Evolutionary conservation across 2,888 invertebrate species (phyloP), one percentile per base, ranked within the genome.

Genomic region (Bugulina stolonifera): DNA sequence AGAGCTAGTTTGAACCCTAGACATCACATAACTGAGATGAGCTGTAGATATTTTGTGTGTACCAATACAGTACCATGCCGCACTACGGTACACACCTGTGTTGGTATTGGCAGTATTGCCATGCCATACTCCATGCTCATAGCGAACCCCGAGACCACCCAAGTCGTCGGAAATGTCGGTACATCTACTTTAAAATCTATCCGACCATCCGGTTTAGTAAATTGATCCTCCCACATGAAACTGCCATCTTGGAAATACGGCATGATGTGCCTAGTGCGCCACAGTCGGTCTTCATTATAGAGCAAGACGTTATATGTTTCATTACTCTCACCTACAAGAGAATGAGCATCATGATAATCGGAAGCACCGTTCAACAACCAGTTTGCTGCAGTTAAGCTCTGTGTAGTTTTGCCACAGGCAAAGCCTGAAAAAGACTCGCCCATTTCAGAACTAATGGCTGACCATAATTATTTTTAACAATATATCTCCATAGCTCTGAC

Each of bases 71-170:
- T n/a, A n/a, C n/a, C n/a, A n/a, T n/a, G n/a, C n/a, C n/a, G 18
- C 43, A 43, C 43, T 43, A 43, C 43, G n/a, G n/a, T n/a, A 43
- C 43, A 43, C 5, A 91, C 91, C 79, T 89, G 91, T 55, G 93
- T 88, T 0, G 94, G 91, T 74, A 88, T 88, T 18, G 89, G 88
- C 58, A 94, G 82, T 90, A 97, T 91, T 69, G 95, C 95, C 76
- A 95, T 91, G 0, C 96, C 96, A 71, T 88, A 87, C 0, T 90
- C 89, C 0, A 91, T 91, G 78, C 94, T 94, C 86, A 97, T 91
- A 77, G 93, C 91, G 81, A 96, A 92, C 0, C 93, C 93, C 18
- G 93, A 93, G 0, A 97, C 89, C 87, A 94, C 93, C 96, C 96
- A 97, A 10, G 81, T 76, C 57, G 83, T 76, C 0, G 83, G 83